phyloP scores from a whole-genome alignment of 2,113 vertebrate species.

The Chelonoidis abingdonii region DNA sequence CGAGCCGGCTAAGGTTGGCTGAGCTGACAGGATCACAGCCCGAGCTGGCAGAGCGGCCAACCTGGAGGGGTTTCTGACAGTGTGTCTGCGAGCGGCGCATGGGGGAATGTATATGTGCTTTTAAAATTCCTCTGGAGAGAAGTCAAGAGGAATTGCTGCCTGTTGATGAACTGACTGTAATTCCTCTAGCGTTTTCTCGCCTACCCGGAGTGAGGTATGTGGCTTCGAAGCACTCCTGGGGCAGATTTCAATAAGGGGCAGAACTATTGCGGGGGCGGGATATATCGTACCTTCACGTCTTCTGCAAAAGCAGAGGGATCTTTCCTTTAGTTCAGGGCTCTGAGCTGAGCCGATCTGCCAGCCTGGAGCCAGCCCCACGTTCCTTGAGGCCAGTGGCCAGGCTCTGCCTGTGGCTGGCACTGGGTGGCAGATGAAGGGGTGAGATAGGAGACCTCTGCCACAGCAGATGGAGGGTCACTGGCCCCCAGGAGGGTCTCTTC shows the following conservation, averaged over 20 bases:
- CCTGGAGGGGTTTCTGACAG: constrained; percentile 1
- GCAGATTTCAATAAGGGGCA: background rate
- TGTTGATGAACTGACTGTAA: constrained; percentile 10
- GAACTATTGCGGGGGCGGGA: background rate
- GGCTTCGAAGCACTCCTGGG: background rate
- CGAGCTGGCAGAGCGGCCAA: background rate
- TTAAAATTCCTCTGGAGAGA: constrained; percentile 5
- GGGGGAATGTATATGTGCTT: background rate
- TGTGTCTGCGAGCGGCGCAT: background rate
- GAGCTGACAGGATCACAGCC: background rate
- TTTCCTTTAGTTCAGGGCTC: background rate
- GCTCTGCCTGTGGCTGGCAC: background rate
- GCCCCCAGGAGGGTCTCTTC: background rate
- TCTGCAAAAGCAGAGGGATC: background rate
- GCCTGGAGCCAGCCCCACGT: too few relatives aligned
- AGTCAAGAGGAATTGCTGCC: constrained; percentile 6
- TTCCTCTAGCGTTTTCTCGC: background rate
- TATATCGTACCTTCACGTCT: background rate
- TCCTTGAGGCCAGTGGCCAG: too few relatives aligned
- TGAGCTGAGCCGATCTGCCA: background rate
- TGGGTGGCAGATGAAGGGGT: too few relatives aligned
- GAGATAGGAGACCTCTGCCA: background rate
- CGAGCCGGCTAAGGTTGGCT: background rate
- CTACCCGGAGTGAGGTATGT: background rate
- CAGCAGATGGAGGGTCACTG: background rate